Evolutionary conservation across 1,140 invertebrate species (phyloP).

Genomic region (Acromyrmex heyeri): DNA sequence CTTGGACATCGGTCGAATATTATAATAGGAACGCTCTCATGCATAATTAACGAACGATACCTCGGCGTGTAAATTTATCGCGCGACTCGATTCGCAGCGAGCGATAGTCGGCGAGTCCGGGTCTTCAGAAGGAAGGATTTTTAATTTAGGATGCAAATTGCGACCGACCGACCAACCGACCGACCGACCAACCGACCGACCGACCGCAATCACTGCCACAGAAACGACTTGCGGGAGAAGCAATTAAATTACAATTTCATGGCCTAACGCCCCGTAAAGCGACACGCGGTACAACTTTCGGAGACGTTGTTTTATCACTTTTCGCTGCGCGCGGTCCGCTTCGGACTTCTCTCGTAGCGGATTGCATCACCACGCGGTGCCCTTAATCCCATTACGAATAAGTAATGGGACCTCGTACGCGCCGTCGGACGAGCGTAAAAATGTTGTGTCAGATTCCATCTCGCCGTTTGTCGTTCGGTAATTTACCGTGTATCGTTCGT

Average conservation of each 20-base stretch:
- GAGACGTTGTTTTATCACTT: constrained; percentile 60
- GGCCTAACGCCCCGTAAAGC: constrained; percentile 77
- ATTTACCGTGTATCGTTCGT: constrained; percentile 71
- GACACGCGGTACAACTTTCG: constrained; percentile 56
- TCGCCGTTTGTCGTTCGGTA: constrained; percentile 74
- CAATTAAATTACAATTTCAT: constrained; percentile 83
- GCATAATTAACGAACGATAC: constrained; percentile 52
- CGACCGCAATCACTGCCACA: constrained; percentile 23
- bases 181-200: constrained; percentile 9
- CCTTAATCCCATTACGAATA: constrained; percentile 82
- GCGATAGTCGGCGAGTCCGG: constrained; percentile 12
- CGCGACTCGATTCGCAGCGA: constrained; percentile 16
- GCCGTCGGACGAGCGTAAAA: constrained; percentile 77
- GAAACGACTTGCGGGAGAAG: constrained; percentile 16
- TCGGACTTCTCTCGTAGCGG: constrained; percentile 17
- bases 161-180: constrained; percentile 16
- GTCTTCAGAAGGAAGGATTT: constrained; percentile 29
- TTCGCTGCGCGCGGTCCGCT: background rate
- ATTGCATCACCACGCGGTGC: constrained; percentile 66
- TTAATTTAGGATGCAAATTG: constrained; percentile 63
- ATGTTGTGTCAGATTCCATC: constrained; percentile 82
- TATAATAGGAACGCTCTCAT: constrained; percentile 30
- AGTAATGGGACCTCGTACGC: constrained; percentile 73
- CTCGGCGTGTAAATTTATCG: constrained; percentile 27
- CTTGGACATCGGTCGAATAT: constrained; percentile 26